Base-by-base conservation (phyloP, 2,888 invertebrate genomes). In the Eudemis profundana region DNA sequence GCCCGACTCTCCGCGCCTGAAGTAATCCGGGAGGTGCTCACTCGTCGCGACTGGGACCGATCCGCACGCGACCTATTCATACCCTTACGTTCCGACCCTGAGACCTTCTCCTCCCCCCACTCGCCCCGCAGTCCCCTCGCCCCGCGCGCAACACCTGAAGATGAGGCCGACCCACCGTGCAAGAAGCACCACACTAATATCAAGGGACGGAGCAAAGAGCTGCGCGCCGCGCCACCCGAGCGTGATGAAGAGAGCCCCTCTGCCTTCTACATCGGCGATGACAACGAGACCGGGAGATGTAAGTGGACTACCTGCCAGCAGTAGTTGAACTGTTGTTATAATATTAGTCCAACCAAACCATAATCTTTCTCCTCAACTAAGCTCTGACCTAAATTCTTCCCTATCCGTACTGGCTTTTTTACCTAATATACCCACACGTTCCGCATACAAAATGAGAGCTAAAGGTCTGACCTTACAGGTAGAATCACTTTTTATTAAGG, bases 181-280 rank as follows among this genome's bases (percentile, higher is more conserved):
- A 90, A 90, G 72, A 90, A 90, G 61, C 90, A 91, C 68, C 78
- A 89, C 74, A 84, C 83, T 0, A 90, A 90, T 57, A 90, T 89
- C 36, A 91, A 91, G 66, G 89, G 90, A n/a, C 69, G 68, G 33
- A 46, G n/a, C 68, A 84, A 82, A 29, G 79, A 79, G 59, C 85
- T 81, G 38, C 78, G 83, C 57, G 75, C 76, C 0, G 72, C 70
- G 0, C 75, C 68, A 7, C 73, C 82, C 0, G 89, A 89, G 19
- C 89, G 90, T 17, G 87, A 81, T 0, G 85, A 88, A 0, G 88
- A 89, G 70, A 50, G 66, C 0, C 66, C 65, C 2, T 78, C 84
- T 3, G 78, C 71, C 40, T 88, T 89, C 62, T 89, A 88, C 66
- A 89, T 89, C 44, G 90, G 89, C 0, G 89, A 89, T 8, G 69